These are phyloP conservation scores for Neelides sp. DNA, from an alignment of 1,140 invertebrate genomes.

Conservation along the genomic window DNA sequence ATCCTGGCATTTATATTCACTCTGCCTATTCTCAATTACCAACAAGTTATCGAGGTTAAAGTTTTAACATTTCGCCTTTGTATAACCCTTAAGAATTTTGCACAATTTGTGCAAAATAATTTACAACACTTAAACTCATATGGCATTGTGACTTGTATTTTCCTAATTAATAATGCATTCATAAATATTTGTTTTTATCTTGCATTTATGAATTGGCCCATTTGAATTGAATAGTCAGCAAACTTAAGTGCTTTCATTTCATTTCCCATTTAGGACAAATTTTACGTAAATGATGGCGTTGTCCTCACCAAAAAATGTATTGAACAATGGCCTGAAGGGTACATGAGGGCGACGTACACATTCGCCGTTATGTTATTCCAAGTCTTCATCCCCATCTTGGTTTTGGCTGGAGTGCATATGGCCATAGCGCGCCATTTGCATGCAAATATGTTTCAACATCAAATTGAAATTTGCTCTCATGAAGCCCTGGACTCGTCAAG, in stretches of 20 bases:
- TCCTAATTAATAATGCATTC: no score
- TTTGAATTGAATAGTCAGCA: no score
- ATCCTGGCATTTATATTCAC: conserved; percentile 41
- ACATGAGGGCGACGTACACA: conserved; percentile 40
- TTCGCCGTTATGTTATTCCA: conserved; percentile 42
- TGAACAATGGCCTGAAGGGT: conserved; percentile 37
- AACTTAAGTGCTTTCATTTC: conserved; percentile 32
- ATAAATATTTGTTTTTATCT: no score
- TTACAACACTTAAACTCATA: no score
- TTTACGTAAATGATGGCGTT: conserved; percentile 34
- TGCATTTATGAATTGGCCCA: no score
- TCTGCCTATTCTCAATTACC: conserved; percentile 40
- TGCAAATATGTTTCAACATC: no score
- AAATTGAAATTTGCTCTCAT: no score
- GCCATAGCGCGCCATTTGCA: conserved; percentile 40
- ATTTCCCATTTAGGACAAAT: conserved; percentile 37
- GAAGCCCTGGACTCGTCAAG: no score
- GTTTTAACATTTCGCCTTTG: no score
- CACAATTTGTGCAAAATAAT: no score
- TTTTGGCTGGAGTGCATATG: conserved; percentile 42
- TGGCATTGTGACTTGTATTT: no score
- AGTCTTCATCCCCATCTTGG: conserved; percentile 44
- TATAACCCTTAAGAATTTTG: no score
- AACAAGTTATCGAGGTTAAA: conserved; percentile 29
- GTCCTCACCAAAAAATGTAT: conserved; percentile 37